Base-by-base conservation (phyloP, 2,888 invertebrate genomes). In the Xiphydria camelus region DNA sequence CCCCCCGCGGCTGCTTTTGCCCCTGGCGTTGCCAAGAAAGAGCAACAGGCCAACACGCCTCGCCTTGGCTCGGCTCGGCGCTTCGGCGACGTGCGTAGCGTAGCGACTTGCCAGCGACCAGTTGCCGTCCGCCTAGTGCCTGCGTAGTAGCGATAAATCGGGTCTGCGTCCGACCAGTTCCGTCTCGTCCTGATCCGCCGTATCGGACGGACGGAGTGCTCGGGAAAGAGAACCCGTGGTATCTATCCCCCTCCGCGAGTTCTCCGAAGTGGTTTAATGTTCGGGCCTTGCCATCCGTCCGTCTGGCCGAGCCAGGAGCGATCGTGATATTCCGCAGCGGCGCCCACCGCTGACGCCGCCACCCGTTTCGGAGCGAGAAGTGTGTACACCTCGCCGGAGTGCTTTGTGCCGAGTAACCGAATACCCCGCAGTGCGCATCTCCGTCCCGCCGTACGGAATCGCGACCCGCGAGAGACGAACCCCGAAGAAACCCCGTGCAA, bases 21-120 rank as follows among this genome's bases (percentile, higher is more conserved):
- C 19, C 34, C 34, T 15, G 15, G 21, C 42, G 33, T 42, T 50
- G 54, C 53, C 57, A 60, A 60, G 62, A 62, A 66, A 66, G 61
- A 64, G 59, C 65, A 60, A 61, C 61, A 60, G 57, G 55, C 56
- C 51, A 55, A 53, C 57, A 61, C 60, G 59, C 61, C 62, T 61
- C 57, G 58, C 53, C 53, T 57, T 46, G 57, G 53, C 38, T 57
- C 54, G 59, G 49, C 53, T 15, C 45, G 49, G 49, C 51, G 56
- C 53, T 53, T 41, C 45, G 51, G 51, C 55, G 55, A 43, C 47
- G 51, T 47, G 44, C 48, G 44, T 47, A 41, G 42, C 39, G 33
- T 40, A 44, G 46, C 47, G 50, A 41, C 45, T 37, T 26, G 26
- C 23, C 41, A 32, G 25, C 49, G 31, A 29, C 32, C 21, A 44